Evolutionary conservation across 1,140 invertebrate genomes (phyloP).

Genomic region (Drosophila nikananu): DNA sequence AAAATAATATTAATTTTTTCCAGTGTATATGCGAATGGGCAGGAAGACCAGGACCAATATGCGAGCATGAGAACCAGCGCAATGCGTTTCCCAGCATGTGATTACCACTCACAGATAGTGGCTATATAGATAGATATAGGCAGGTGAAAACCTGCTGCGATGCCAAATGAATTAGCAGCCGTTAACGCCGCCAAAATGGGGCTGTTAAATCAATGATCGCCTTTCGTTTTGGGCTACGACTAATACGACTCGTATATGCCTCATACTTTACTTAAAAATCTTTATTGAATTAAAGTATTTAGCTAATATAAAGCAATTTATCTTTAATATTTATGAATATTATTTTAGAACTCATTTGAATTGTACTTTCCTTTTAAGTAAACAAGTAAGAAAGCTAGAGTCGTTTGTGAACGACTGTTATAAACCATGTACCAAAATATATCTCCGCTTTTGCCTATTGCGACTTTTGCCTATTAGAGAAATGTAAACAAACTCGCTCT

Average conservation of each 20-base stretch:
- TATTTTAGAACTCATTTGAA: background rate
- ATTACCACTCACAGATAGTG: constrained; percentile 78
- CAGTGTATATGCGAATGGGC: constrained; percentile 27
- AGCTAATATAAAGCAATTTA: background rate
- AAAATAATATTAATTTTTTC: background rate
- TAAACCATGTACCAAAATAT: too few species aligned
- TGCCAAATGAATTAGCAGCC: constrained; percentile 75
- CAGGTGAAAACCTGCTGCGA: constrained; percentile 72
- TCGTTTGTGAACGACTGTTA: too few species aligned
- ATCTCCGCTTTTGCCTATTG: too few species aligned
- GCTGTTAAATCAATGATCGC: constrained; percentile 8
- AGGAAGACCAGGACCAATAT: constrained; percentile 51
- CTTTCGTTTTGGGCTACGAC: background rate
- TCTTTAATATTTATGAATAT: background rate
- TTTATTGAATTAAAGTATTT: background rate
- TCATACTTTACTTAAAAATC: too few species aligned
- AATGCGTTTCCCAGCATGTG: constrained; percentile 65
- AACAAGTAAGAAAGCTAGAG: too few species aligned
- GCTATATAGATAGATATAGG: constrained; percentile 22
- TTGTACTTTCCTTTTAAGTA: background rate
- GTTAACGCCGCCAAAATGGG: constrained; percentile 30
- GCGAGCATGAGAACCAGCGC: constrained; percentile 51
- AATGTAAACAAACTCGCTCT: too few species aligned
- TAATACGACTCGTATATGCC: constrained; percentile 11
- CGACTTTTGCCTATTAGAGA: too few species aligned